Evolutionary conservation across 23 tunicate species (phyloP).

Genomic region (Halocynthia aurantium): DNA sequence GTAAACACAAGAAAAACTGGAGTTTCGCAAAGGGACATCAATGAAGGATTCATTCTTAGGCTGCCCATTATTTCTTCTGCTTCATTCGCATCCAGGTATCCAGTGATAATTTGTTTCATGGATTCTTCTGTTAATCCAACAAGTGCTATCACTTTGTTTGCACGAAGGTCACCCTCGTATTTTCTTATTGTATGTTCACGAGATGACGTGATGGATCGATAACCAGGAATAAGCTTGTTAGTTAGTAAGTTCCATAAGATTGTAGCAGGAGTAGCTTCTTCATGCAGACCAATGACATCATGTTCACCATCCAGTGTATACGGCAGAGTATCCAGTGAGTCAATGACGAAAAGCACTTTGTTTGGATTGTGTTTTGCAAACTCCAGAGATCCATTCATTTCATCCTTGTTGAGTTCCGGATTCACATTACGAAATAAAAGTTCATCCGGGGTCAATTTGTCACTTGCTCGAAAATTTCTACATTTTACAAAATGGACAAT

Average conservation of each 20-base stretch:
- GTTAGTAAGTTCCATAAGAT: constrained; percentile 4
- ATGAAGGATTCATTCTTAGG: background rate
- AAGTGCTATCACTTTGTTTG: constrained; percentile 6
- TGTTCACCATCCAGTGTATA: background rate
- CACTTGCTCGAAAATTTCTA: background rate
- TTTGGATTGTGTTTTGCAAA: background rate
- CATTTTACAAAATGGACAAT: background rate
- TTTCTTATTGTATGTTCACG: constrained; percentile 5
- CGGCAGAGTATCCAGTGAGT: constrained; percentile 5
- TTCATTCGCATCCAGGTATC: background rate
- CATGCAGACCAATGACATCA: constrained; percentile 1
- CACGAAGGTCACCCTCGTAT: background rate
- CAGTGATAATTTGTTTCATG: background rate
- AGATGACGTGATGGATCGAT: background rate
- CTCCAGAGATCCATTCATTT: background rate
- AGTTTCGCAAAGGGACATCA: background rate
- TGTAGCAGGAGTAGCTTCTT: background rate
- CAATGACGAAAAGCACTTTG: background rate
- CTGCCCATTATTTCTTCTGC: background rate
- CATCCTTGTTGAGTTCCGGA: background rate
- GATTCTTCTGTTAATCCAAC: constrained; percentile 7
- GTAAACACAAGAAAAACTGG: constrained; percentile 4
- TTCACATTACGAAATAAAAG: background rate
- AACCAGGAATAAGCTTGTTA: background rate
- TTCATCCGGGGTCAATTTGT: background rate